A percentile compares a stretch with the other conserved stretches of the same genome.
These are phyloP conservation scores for Cryptops parisi DNA, from an alignment of 2,888 invertebrate species.

Conservation along the genomic window DNA sequence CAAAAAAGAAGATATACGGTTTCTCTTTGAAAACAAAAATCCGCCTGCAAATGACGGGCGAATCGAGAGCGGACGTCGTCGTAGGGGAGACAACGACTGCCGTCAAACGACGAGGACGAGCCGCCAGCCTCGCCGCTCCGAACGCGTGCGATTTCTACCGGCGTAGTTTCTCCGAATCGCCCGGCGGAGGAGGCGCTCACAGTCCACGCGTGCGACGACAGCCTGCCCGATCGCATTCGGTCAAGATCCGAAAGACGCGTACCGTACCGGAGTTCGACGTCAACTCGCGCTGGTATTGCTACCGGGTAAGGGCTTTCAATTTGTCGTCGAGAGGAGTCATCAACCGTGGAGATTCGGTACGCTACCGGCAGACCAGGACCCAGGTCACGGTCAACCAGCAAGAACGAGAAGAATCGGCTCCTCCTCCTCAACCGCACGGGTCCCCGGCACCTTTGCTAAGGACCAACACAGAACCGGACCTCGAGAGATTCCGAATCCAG, in stretches of 20 bases:
- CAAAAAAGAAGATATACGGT: too few relatives aligned
- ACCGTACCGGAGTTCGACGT: slow-evolving; percentile 6
- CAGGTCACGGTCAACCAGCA: too few relatives aligned
- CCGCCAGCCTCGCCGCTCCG: slow-evolving; percentile 4
- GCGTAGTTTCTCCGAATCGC: slow-evolving; percentile 8
- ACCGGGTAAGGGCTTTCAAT: slow-evolving; percentile 4
- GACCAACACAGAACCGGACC: neutral
- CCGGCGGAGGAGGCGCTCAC: neutral
- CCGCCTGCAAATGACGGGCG: neutral
- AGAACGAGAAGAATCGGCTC: too few relatives aligned
- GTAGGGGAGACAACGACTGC: neutral
- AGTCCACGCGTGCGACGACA: neutral
- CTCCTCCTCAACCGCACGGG: neutral
- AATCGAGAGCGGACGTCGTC: too few relatives aligned
- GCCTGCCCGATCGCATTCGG: slow-evolving; percentile 2
- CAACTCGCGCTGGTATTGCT: slow-evolving; percentile 7
- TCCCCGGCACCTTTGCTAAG: neutral
- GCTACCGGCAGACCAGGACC: slow-evolving; percentile 4
- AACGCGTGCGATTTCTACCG: slow-evolving; percentile 2
- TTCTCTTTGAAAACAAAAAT: too few relatives aligned
- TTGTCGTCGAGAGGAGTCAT: slow-evolving; percentile 5
- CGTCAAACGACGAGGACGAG: neutral
- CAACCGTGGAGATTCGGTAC: slow-evolving; percentile 7
- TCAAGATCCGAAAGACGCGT: slow-evolving; percentile 1
- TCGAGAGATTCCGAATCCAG: neutral